Conservation (phyloP, 2,888 invertebrate species). For the Caenorhabditis sulstoni region DNA sequence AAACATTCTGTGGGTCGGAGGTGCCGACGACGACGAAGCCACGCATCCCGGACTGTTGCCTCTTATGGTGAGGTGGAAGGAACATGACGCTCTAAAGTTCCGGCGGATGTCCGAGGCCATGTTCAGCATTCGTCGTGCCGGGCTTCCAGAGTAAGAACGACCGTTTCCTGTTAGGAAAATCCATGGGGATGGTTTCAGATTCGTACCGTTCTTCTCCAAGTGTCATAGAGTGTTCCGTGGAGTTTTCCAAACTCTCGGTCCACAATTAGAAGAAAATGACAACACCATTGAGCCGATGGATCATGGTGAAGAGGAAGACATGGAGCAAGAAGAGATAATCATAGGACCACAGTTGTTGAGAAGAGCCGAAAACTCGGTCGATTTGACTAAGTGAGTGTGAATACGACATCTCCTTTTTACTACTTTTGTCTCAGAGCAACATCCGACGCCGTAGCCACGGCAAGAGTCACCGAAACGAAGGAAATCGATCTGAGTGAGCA, state of each 20-base stretch:
- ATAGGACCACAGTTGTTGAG: slow-evolving; percentile 40
- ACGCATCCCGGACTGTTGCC: slow-evolving; percentile 40
- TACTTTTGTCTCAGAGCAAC: neutral
- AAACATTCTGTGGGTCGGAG: slow-evolving; percentile 33
- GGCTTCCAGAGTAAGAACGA: slow-evolving; percentile 14
- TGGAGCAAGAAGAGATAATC: slow-evolving; percentile 11
- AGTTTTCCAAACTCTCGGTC: neutral
- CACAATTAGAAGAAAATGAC: slow-evolving; percentile 7
- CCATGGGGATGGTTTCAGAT: neutral
- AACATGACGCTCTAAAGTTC: slow-evolving; percentile 4
- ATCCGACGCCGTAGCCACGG: slow-evolving; percentile 33
- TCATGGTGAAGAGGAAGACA: no score
- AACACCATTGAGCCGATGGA: slow-evolving; percentile 29
- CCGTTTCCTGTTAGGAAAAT: no score
- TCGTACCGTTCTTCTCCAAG: neutral
- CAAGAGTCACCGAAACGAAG: slow-evolving; percentile 31
- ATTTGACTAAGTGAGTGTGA: slow-evolving; percentile 21
- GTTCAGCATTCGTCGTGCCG: slow-evolving; percentile 19
- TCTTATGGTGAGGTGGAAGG: slow-evolving; percentile 26
- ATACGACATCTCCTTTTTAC: neutral
- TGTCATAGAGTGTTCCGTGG: neutral
- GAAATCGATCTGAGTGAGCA: slow-evolving; percentile 43
- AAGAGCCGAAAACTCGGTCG: slow-evolving; percentile 23
- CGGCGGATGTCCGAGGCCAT: slow-evolving; percentile 36
- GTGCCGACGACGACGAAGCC: slow-evolving; percentile 36